Evolutionary conservation across 2,113 vertebrate species (phyloP).

Genomic region (Delphinus delphis): DNA sequence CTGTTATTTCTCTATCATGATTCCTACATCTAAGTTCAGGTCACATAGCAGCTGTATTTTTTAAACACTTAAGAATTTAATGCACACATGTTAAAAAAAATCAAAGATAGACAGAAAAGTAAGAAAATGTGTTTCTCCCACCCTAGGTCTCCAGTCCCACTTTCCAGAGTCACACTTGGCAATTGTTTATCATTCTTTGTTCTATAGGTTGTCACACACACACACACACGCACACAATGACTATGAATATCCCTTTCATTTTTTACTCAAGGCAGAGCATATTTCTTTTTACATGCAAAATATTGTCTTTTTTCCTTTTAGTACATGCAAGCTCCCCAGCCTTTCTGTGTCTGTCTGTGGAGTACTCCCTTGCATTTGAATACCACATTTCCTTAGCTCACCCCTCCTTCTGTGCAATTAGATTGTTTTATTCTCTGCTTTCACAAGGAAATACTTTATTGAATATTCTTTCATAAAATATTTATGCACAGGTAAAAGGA

Average conservation of each 20-base stretch:
- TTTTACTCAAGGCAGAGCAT: not conserved
- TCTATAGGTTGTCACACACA: not conserved
- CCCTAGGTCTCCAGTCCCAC: fast-evolving
- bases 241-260: not conserved
- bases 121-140: not conserved
- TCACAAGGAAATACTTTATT: not conserved
- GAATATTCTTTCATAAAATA: not conserved
- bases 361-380: not conserved
- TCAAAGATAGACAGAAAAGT: not conserved
- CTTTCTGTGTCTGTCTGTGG: not conserved
- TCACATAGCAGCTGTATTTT: not conserved
- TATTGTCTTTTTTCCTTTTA: not conserved
- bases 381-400: not conserved
- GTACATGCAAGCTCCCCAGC: fast-evolving
- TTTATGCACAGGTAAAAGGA: not conserved
- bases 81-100: not conserved
- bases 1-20: not conserved
- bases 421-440: not conserved
- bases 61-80: not conserved
- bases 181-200: not conserved
- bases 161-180: not conserved
- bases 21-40: not conserved
- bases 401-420: not conserved
- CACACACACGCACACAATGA: no score
- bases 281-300: not conserved